Evolutionary conservation across 2,113 vertebrate species (phyloP).

Genomic region (Micromys minutus): DNA sequence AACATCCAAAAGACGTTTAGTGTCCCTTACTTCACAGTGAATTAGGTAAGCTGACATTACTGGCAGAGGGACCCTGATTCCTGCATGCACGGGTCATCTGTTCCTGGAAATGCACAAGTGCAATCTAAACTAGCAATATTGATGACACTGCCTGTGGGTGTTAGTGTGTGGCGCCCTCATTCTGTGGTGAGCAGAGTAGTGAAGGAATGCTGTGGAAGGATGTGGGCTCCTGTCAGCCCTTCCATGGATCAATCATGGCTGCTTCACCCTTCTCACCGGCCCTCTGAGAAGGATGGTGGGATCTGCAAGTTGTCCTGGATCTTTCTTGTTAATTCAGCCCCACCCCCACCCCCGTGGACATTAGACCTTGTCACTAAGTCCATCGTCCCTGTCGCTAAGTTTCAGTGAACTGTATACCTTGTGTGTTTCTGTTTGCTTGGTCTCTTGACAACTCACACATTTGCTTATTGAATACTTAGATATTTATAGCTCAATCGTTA

Average conservation of each 20-base stretch:
- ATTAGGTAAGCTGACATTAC: rapidly evolving
- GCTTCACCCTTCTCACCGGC: background rate
- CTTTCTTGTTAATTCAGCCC: background rate
- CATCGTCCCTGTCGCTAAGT: background rate
- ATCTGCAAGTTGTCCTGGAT: no score
- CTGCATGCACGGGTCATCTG: background rate
- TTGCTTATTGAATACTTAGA: background rate
- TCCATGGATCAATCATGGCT: background rate
- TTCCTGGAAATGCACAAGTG: background rate
- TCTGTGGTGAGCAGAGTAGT: background rate
- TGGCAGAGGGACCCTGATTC: background rate
- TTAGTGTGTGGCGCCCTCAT: background rate
- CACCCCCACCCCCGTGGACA: background rate
- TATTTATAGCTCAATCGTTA: background rate
- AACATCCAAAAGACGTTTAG: background rate
- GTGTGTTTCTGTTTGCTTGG: background rate
- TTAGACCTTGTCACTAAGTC: background rate
- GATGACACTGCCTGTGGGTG: background rate
- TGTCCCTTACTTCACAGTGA: background rate
- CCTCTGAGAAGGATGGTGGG: background rate
- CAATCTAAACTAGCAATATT: background rate
- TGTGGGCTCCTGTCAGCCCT: background rate
- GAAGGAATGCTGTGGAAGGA: background rate
- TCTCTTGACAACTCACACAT: background rate
- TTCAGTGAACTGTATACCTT: background rate